Evolutionary conservation across 2,888 invertebrate genomes (phyloP).

Genomic region (Drosophila phalerata): DNA sequence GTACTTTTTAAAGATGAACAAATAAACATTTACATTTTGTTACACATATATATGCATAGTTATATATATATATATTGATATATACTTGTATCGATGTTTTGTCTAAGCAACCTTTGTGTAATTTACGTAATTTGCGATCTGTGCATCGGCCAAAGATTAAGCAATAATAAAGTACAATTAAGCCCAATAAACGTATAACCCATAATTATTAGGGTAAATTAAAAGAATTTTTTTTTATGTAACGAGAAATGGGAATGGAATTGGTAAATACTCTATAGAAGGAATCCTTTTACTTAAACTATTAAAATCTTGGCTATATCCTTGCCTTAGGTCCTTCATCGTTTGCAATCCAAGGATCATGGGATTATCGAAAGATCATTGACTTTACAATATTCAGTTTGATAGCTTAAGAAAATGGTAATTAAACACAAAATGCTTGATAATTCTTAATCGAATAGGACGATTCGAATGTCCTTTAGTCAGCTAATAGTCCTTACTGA

Average conservation of each 20-base stretch:
- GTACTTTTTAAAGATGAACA: conserved; percentile 52
- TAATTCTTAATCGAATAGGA: neutral
- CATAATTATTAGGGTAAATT: neutral
- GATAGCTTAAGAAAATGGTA: neutral
- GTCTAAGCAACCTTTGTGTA: conserved; percentile 40
- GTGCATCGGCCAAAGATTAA: conserved; percentile 83
- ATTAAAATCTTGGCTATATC: neutral
- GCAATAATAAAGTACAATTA: conserved; percentile 72
- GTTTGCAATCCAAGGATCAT: neutral
- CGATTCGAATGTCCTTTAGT: conserved; percentile 1
- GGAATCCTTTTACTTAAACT: neutral
- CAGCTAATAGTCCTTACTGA: neutral
- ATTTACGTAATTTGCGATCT: conserved; percentile 73
- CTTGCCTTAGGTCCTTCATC: neutral
- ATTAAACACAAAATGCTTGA: neutral
- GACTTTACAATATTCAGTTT: neutral
- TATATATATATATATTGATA: conserved; percentile 2
- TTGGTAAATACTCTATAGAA: neutral
- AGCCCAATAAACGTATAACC: conserved; percentile 26
- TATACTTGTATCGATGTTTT: conserved; percentile 7
- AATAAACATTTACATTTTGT: conserved; percentile 53
- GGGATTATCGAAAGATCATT: neutral
- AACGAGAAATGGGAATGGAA: neutral
- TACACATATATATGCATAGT: conserved; percentile 31
- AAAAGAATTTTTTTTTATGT: neutral